Evolutionary conservation across 2,797 vertebrate genomes (phyloP).

Genomic region (Liparis tanakae): DNA sequence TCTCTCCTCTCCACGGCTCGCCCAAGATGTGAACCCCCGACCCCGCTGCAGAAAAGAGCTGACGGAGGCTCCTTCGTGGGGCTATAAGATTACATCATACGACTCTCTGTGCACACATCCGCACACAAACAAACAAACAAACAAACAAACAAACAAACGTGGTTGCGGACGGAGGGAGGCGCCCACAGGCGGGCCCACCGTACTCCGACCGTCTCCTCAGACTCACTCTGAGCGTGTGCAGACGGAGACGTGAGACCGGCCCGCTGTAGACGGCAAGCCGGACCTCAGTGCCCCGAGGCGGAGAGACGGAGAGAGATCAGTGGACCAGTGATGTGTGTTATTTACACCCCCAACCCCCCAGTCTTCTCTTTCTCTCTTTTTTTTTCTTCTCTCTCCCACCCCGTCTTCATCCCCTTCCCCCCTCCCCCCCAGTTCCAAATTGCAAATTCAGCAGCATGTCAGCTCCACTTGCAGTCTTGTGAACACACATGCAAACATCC

Average conservation of each 20-base stretch:
- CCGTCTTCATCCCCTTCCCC: slow-evolving; percentile 43
- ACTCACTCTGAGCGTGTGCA: slow-evolving; percentile 67
- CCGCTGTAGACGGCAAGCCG: slow-evolving; percentile 57
- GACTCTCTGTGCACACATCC: slow-evolving; percentile 61
- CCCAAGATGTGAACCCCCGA: slow-evolving; percentile 66
- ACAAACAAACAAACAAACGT: too few species aligned
- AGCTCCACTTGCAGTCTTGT: slow-evolving; percentile 54
- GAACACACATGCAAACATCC: slow-evolving; percentile 58
- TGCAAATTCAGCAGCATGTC: slow-evolving; percentile 80
- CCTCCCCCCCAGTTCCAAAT: slow-evolving; percentile 51
- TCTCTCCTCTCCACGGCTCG: slow-evolving; percentile 42
- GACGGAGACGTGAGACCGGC: slow-evolving; percentile 35
- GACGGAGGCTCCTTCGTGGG: slow-evolving; percentile 72
- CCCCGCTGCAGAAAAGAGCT: slow-evolving; percentile 76
- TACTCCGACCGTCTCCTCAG: slow-evolving; percentile 66
- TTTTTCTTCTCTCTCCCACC: slow-evolving; percentile 15
- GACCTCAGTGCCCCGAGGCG: slow-evolving; percentile 64
- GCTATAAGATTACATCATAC: slow-evolving; percentile 79
- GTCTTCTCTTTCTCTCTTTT: slow-evolving; percentile 26
- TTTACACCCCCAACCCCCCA: slow-evolving; percentile 64
- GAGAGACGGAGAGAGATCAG: slow-evolving; percentile 71
- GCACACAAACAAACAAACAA: slow-evolving; percentile 25
- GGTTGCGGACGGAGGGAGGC: background rate
- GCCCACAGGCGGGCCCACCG: slow-evolving; percentile 39
- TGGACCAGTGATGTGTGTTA: slow-evolving; percentile 72